These are phyloP conservation scores for Phenganax marumi DNA, from an alignment of 92 coral and sea anemone genomes.

Conservation along the genomic window DNA sequence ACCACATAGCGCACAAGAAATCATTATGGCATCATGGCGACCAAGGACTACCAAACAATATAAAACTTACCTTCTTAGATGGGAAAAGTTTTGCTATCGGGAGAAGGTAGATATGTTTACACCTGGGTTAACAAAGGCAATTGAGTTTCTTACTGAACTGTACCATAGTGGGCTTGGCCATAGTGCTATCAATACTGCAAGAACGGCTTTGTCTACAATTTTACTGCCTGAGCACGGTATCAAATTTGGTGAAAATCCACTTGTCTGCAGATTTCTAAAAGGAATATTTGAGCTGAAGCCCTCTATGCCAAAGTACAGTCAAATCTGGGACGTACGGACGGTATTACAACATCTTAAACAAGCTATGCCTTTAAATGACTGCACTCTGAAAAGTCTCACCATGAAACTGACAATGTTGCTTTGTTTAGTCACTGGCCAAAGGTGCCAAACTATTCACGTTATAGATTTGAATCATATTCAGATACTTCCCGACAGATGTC, in stretches of 20 bases:
- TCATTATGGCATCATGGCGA: constrained; percentile 8
- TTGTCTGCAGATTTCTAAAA: constrained; percentile 42
- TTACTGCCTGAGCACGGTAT: constrained; percentile 20
- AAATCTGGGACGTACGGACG: constrained; percentile 46
- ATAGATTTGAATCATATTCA: background rate
- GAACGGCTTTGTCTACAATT: constrained; percentile 50
- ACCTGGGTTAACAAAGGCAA: background rate
- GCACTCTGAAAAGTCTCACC: background rate
- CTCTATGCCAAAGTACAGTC: constrained; percentile 28
- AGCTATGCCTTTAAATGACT: background rate
- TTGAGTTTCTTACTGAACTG: constrained; percentile 20
- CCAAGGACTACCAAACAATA: constrained; percentile 21
- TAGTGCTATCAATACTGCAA: constrained; percentile 39
- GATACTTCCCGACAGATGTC: background rate
- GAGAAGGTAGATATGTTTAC: background rate
- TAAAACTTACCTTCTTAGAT: background rate
- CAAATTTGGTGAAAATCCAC: constrained; percentile 27
- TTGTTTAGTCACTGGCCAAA: constrained; percentile 1
- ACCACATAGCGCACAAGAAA: constrained; percentile 17
- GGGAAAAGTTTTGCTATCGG: background rate
- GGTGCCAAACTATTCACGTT: constrained; percentile 1
- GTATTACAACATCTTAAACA: constrained; percentile 22
- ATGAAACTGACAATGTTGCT: constrained; percentile 4
- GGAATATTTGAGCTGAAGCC: constrained; percentile 39
- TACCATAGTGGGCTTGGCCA: constrained; percentile 1